Conservation (phyloP, 2,888 invertebrate species). For the Pharmacophagus antenor region DNA sequence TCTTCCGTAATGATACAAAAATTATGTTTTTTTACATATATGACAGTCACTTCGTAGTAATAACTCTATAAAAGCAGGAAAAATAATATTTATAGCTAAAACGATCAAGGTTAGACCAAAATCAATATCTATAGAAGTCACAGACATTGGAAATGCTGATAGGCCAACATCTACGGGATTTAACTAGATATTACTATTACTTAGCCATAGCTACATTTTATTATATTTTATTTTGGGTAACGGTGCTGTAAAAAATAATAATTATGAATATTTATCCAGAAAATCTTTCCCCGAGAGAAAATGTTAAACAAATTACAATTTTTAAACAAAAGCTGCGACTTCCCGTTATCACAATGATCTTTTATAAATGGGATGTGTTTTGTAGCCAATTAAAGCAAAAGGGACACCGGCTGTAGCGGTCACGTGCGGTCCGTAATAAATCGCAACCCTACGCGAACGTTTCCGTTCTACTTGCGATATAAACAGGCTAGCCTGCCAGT, state of each 20-base stretch:
- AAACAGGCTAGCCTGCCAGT: conserved; percentile 31
- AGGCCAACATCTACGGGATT: too few species aligned
- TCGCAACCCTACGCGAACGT: conserved; percentile 72
- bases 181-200: too few species aligned
- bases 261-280: neutral
- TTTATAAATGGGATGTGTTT: conserved; percentile 72
- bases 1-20: too few species aligned
- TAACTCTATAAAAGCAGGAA: too few species aligned
- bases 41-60: too few species aligned
- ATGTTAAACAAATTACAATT: conserved; percentile 6
- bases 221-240: too few species aligned
- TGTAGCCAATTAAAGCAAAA: conserved; percentile 78
- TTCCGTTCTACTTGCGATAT: conserved; percentile 56
- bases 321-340: conserved; percentile 39
- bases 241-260: neutral
- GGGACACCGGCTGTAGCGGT: conserved; percentile 63
- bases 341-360: conserved; percentile 60
- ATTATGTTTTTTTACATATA: too few species aligned
- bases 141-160: too few species aligned
- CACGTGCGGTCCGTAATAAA: conserved; percentile 66
- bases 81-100: too few species aligned
- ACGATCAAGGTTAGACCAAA: too few species aligned
- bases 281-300: neutral
- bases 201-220: too few species aligned
- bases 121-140: too few species aligned